These are phyloP conservation scores for Myotis pilosus DNA, from an alignment of 2,797 vertebrate species.

Conservation along the genomic window DNA sequence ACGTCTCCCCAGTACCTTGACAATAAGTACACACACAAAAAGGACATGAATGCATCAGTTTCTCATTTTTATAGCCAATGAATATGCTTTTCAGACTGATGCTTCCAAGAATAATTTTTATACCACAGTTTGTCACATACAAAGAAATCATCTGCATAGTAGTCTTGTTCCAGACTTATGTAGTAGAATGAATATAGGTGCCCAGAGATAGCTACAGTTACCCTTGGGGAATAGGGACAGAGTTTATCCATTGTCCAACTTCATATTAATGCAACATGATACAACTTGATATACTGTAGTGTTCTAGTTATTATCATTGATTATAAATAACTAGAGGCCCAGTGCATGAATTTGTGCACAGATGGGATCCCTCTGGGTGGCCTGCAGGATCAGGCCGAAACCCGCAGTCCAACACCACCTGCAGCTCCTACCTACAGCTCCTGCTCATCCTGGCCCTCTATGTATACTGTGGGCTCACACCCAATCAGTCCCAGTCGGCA, in stretches of 20 bases:
- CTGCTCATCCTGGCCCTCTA: too few relatives aligned
- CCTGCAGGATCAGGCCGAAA: too few relatives aligned
- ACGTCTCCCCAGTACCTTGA: background rate
- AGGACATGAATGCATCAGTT: background rate
- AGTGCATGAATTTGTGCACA: too few relatives aligned
- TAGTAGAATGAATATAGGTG: background rate
- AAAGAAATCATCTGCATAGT: background rate
- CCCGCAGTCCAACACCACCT: too few relatives aligned
- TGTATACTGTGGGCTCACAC: too few relatives aligned
- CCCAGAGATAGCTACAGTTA: background rate
- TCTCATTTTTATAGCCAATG: constrained; percentile 32
- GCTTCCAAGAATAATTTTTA: background rate
- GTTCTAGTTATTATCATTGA: background rate
- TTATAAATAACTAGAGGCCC: background rate
- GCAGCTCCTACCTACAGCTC: too few relatives aligned
- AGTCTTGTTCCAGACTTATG: background rate
- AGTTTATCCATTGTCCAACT: background rate
- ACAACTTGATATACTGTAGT: background rate
- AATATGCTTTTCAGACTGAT: background rate
- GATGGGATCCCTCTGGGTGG: too few relatives aligned
- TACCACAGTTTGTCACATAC: background rate
- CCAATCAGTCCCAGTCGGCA: too few relatives aligned
- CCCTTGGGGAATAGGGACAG: background rate
- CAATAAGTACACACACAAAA: background rate
- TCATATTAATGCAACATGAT: background rate